phyloP scores from a whole-genome alignment of 2,113 vertebrate species.

The Brachyhypopomus gauderio region DNA sequence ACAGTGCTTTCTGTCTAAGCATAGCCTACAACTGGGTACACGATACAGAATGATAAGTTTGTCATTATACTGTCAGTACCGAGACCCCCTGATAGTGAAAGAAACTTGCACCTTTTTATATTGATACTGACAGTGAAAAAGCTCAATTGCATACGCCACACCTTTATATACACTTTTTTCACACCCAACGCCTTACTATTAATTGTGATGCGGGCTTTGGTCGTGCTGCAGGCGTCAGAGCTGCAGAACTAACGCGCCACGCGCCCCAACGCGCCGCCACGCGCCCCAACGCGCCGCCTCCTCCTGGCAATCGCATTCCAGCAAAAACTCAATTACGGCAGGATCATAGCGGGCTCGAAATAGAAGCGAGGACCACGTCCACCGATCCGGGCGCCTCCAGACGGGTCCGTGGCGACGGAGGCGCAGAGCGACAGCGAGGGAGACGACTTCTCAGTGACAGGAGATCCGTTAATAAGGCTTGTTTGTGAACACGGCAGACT shows the following conservation, averaged over 20 bases:
- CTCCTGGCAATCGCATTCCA: conserved; percentile 27
- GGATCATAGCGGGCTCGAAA: conserved; percentile 28
- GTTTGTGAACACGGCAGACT: conserved; percentile 31
- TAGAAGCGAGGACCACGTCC: conserved; percentile 35
- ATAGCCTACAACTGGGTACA: too few species aligned
- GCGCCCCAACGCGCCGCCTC: background rate
- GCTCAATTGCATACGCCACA: background rate
- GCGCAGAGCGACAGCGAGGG: conserved; percentile 41
- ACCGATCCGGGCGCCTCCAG: conserved; percentile 21
- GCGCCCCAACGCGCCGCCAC: background rate
- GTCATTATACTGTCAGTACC: too few species aligned
- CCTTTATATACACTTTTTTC: background rate
- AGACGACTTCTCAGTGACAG: conserved; percentile 37
- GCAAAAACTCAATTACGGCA: conserved; percentile 18
- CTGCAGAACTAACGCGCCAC: background rate
- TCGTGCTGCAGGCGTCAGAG: too few species aligned
- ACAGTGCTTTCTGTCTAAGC: too few species aligned
- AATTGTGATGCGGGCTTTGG: too few species aligned
- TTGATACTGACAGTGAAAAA: background rate
- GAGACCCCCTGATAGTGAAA: background rate
- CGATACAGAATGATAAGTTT: too few species aligned
- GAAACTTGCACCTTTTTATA: background rate
- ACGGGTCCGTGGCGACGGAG: conserved; percentile 28
- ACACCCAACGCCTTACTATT: background rate
- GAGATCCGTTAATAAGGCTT: conserved; percentile 52